Evolutionary conservation across 2,113 vertebrate genomes (phyloP).

Genomic region (Marmota monax): DNA sequence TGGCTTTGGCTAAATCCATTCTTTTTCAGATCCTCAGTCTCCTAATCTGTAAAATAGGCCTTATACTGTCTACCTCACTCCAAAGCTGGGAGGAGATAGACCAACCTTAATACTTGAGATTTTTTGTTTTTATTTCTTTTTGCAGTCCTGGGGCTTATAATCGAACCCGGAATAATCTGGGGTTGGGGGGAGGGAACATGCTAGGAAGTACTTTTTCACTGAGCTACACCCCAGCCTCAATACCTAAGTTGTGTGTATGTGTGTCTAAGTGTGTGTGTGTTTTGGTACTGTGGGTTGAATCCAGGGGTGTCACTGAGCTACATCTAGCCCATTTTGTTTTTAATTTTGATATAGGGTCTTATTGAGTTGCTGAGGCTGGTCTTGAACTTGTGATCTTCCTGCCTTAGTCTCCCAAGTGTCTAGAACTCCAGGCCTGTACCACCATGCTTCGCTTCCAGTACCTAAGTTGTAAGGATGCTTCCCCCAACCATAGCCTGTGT

Average conservation of each 20-base stretch:
- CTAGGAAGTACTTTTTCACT: too few species aligned
- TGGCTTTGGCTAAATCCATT: neutral
- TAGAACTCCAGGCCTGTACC: neutral
- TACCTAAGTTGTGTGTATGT: too few species aligned
- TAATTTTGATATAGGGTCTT: neutral
- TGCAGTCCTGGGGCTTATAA: too few species aligned
- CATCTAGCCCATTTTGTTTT: neutral
- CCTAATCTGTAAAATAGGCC: neutral
- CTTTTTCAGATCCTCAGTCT: constrained; percentile 6
- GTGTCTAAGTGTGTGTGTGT: neutral
- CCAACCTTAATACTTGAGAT: neutral
- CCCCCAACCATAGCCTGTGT: neutral
- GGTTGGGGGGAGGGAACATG: too few species aligned
- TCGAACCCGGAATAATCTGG: too few species aligned
- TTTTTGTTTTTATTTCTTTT: too few species aligned
- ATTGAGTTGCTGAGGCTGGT: too few species aligned
- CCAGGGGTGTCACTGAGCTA: neutral
- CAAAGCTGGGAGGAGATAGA: neutral
- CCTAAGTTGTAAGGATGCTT: neutral
- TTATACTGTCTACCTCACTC: neutral
- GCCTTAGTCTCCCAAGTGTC: too few species aligned
- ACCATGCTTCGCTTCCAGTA: neutral
- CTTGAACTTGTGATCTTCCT: too few species aligned
- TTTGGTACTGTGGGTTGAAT: neutral
- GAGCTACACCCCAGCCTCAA: too few species aligned